Percentiles rank a stretch among this genome's conserved stretches.
phyloP scores from a whole-genome alignment of 2,113 vertebrate genomes.

The Mola mola region DNA sequence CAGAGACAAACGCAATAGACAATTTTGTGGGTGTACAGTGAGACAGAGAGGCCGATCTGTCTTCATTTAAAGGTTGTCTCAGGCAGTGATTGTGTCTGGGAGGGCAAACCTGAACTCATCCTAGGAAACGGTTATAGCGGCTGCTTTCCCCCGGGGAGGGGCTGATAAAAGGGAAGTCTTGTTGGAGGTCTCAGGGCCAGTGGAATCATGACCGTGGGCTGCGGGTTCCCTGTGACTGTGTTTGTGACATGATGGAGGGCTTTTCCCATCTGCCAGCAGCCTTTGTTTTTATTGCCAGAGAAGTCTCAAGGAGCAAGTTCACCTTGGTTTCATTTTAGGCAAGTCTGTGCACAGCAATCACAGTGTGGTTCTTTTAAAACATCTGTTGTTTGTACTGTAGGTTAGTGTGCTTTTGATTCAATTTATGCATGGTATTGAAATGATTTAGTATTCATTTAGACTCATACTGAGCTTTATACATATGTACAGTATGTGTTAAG shows the following conservation, averaged over 20 bases:
- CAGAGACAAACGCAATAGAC: conserved; percentile 40
- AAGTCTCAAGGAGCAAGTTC: not conserved
- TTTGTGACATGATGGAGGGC: conserved; percentile 46
- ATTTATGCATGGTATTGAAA: no score
- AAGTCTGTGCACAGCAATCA: not conserved
- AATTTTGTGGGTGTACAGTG: conserved; percentile 51
- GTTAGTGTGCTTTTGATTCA: no score
- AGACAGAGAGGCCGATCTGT: conserved; percentile 53
- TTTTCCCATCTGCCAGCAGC: conserved; percentile 34
- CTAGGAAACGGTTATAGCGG: conserved; percentile 54
- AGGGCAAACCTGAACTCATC: conserved; percentile 41
- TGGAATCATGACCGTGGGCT: conserved; percentile 27
- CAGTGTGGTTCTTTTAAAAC: not conserved
- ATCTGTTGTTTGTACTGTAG: not conserved
- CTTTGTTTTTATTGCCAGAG: conserved; percentile 11
- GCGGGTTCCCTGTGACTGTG: conserved; percentile 22
- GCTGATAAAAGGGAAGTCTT: conserved; percentile 66
- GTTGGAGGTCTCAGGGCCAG: conserved; percentile 34
- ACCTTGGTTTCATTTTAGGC: not conserved
- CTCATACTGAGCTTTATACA: no score
- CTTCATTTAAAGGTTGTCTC: conserved; percentile 74
- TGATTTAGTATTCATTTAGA: no score
- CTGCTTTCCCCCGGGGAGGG: conserved; percentile 37
- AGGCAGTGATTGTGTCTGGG: conserved; percentile 63
- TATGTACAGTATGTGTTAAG: no score